A percentile compares a stretch with the other conserved stretches of the same genome.
phyloP scores from a whole-genome alignment of 2,113 vertebrate species.

The Solea solea region DNA sequence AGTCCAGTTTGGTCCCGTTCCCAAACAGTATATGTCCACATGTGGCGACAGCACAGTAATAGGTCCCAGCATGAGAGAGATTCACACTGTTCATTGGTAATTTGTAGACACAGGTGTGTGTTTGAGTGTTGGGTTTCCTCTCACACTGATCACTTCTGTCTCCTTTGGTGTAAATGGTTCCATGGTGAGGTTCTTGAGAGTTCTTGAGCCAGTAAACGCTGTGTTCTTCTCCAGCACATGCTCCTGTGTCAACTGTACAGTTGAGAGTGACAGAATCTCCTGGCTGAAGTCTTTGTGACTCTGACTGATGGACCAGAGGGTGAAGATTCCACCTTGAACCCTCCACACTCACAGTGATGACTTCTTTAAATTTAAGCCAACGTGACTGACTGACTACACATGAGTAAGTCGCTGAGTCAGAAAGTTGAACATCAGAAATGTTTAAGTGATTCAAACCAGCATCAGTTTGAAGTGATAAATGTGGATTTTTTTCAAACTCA shows the following conservation, averaged over 20 bases:
- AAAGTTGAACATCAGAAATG: constrained; percentile 28
- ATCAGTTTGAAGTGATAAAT: neutral
- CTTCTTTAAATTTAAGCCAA: neutral
- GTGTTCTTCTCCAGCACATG: constrained; percentile 45
- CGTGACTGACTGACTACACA: constrained; percentile 2
- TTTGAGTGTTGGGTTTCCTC: constrained; percentile 25
- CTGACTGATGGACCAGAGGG: constrained; percentile 25
- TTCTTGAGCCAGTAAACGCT: constrained; percentile 70
- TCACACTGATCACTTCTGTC: constrained; percentile 44
- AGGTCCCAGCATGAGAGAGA: constrained; percentile 19
- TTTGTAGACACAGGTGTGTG: constrained; percentile 50
- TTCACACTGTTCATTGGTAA: constrained; percentile 24
- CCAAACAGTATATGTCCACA: constrained; percentile 61
- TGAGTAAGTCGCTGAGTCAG: constrained; percentile 61
- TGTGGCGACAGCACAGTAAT: constrained; percentile 56
- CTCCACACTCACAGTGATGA: constrained; percentile 18
- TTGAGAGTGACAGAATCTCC: constrained; percentile 57
- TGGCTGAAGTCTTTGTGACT: constrained; percentile 18
- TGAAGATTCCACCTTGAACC: neutral
- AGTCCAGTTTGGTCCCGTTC: constrained; percentile 35
- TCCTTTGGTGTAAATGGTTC: constrained; percentile 54
- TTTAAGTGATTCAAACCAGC: constrained; percentile 27
- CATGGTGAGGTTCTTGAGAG: constrained; percentile 23
- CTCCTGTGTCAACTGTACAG: constrained; percentile 57
- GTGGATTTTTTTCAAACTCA: constrained; percentile 37